These are phyloP conservation scores for Pheucticus melanocephalus DNA, from an alignment of 2,113 vertebrate genomes.

Conservation along the genomic window DNA sequence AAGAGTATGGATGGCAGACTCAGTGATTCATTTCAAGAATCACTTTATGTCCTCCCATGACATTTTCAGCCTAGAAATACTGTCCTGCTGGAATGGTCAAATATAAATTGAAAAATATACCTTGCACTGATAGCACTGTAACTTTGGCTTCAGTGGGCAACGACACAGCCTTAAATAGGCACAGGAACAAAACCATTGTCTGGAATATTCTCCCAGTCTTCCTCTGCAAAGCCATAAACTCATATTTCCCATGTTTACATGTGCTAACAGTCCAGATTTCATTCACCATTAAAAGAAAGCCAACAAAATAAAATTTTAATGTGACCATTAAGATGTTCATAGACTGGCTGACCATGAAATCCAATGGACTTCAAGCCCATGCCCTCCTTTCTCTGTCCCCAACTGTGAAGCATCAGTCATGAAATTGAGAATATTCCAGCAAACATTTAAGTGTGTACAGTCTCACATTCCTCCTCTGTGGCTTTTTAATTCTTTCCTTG, in stretches of 20 bases:
- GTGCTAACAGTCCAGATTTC: neutral
- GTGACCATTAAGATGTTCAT: neutral
- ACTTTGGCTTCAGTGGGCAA: neutral
- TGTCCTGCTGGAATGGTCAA: constrained; percentile 7
- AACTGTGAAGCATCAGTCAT: neutral
- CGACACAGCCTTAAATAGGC: neutral
- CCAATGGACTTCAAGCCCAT: neutral
- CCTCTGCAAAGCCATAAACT: neutral
- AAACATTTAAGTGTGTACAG: neutral
- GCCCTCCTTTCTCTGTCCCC: neutral
- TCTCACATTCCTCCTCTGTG: neutral
- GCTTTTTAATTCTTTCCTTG: neutral
- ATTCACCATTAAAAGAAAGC: constrained; percentile 34
- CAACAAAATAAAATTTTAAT: constrained; percentile 46
- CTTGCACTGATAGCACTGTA: neutral
- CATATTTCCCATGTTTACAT: neutral
- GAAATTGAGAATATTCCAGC: neutral
- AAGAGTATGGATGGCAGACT: neutral
- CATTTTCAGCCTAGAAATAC: constrained; percentile 41
- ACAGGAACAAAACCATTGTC: neutral
- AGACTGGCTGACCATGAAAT: neutral
- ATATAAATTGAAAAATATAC: constrained; percentile 14
- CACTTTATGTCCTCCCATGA: neutral
- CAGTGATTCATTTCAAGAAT: constrained; percentile 14
- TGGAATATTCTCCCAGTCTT: neutral